A percentile compares a stretch with the other conserved stretches of the same genome.
Evolutionary conservation across 2,888 invertebrate species (phyloP).

Genomic region (Ophion ventricosus): DNA sequence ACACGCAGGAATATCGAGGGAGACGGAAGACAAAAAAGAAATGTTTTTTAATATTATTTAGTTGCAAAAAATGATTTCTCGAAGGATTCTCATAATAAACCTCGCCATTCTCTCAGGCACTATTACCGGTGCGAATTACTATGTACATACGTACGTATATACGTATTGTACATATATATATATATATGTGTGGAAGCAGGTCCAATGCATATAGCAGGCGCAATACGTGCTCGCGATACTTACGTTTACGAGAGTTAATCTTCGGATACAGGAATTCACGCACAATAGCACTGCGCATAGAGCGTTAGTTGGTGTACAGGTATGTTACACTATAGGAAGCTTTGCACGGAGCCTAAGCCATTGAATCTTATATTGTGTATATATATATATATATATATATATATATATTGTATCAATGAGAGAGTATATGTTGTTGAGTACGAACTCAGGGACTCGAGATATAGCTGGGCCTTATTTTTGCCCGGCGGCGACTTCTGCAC

Average conservation of each 20-base stretch:
- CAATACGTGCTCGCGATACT: slow-evolving; percentile 28
- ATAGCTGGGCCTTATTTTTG: slow-evolving; percentile 31
- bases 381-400: slow-evolving; percentile 9
- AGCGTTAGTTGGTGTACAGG: background rate
- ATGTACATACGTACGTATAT: too few species aligned
- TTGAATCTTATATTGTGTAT: slow-evolving; percentile 3
- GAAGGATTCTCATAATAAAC: background rate
- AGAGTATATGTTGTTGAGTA: background rate
- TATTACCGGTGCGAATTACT: too few species aligned
- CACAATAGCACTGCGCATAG: slow-evolving; percentile 13
- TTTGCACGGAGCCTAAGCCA: slow-evolving; percentile 21
- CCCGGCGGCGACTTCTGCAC: slow-evolving; percentile 61
- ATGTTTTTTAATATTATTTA: background rate
- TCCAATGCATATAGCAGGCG: too few species aligned
- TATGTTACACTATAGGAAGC: background rate
- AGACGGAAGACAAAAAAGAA: too few species aligned
- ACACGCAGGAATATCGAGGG: too few species aligned
- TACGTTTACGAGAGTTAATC: slow-evolving; percentile 37
- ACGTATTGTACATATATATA: background rate
- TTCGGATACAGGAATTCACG: slow-evolving; percentile 22
- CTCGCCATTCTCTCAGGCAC: background rate
- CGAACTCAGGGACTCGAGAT: slow-evolving; percentile 27
- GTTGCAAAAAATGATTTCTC: background rate
- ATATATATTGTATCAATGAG: slow-evolving; percentile 3
- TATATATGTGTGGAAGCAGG: background rate